Conservation (phyloP, 2,888 invertebrate species). For the Nomada lathburiana region DNA sequence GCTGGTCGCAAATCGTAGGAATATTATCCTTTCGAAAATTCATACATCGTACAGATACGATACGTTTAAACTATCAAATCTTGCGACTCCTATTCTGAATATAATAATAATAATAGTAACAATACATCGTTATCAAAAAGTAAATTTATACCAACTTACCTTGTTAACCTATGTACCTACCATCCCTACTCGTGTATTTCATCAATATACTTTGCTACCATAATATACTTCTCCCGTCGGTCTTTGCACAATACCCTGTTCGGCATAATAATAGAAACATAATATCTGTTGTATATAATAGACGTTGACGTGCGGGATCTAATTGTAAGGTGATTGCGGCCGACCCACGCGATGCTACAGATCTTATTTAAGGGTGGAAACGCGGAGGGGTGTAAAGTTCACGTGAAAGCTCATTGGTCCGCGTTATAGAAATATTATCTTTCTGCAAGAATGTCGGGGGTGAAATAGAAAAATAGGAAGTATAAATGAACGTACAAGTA, state of each 20-base stretch:
- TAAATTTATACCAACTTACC: no score
- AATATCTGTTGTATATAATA: background rate
- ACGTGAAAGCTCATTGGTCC: background rate
- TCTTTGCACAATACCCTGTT: conserved; percentile 4
- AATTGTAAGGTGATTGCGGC: background rate
- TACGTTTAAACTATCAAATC: no score
- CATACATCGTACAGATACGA: no score
- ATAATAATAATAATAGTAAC: no score
- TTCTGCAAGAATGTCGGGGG: background rate
- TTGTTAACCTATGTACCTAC: no score
- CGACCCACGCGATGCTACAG: background rate
- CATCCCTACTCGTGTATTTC: background rate
- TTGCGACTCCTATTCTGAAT: no score
- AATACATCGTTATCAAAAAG: no score
- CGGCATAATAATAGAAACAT: conserved; percentile 6
- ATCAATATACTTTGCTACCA: no score
- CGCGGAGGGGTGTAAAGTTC: background rate
- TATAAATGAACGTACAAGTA: background rate
- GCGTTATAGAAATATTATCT: background rate
- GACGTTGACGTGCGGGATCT: conserved; percentile 21
- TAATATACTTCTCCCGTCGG: background rate
- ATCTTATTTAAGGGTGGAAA: conserved; percentile 7
- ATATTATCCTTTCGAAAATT: background rate
- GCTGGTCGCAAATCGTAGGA: no score
- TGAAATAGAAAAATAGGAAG: background rate